Percentiles rank a stretch among this genome's conserved stretches.
Evolutionary conservation across 2,888 invertebrate genomes (phyloP).

Genomic region (Idaea aversata): DNA sequence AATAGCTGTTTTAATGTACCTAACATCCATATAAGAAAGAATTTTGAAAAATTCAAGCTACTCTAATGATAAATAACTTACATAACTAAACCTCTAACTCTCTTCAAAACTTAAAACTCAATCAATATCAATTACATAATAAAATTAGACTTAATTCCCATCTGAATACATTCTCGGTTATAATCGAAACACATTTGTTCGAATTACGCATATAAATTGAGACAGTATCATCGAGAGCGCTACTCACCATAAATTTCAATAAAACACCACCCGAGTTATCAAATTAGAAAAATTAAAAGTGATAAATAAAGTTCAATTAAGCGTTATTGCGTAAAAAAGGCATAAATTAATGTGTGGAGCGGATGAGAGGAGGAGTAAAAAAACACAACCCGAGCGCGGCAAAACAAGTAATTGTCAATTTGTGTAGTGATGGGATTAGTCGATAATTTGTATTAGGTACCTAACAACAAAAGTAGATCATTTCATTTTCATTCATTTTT

Average conservation of each 20-base stretch:
- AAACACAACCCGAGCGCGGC: slow-evolving; percentile 37
- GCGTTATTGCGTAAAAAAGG: slow-evolving; percentile 79
- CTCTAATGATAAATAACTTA: not conserved
- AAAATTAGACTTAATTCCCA: slow-evolving; percentile 23
- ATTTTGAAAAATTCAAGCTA: not conserved
- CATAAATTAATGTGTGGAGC: slow-evolving; percentile 72
- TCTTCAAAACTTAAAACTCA: slow-evolving; percentile 24
- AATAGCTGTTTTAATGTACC: not conserved
- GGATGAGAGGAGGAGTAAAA: slow-evolving; percentile 37
- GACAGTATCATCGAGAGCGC: slow-evolving; percentile 45
- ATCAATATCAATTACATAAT: slow-evolving; percentile 31
- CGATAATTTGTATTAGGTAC: slow-evolving; percentile 11
- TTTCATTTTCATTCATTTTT: no score
- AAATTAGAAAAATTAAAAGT: slow-evolving; percentile 80
- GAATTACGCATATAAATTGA: slow-evolving; percentile 69
- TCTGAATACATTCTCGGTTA: slow-evolving; percentile 35
- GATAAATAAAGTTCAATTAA: slow-evolving; percentile 79
- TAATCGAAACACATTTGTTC: slow-evolving; percentile 69
- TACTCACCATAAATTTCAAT: slow-evolving; percentile 71
- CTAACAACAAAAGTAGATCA: no score
- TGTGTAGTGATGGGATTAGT: slow-evolving; percentile 44
- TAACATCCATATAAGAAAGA: not conserved
- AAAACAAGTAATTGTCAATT: slow-evolving; percentile 48
- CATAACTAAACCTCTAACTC: not conserved
- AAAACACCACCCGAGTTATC: slow-evolving; percentile 62